phyloP scores from a whole-genome alignment of 2,888 invertebrate species.

The Lutraria lutraria region DNA sequence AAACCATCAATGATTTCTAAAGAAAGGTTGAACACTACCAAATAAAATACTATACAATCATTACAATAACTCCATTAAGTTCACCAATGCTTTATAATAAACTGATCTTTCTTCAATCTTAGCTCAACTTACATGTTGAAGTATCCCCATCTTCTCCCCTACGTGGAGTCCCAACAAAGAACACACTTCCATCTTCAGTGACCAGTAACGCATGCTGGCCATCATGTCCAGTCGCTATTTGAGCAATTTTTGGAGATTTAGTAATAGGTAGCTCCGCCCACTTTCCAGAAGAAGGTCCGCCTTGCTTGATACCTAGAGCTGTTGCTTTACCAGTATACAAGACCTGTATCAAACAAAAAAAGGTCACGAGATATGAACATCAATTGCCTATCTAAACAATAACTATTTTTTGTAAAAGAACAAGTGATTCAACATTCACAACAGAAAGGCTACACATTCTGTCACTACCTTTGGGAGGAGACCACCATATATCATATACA shows the following conservation, averaged over 20 bases:
- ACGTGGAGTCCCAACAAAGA: slow-evolving; percentile 94
- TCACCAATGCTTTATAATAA: no score
- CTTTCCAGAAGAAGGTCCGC: slow-evolving; percentile 84
- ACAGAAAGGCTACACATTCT: no score
- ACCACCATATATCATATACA: no score
- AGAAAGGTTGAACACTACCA: no score
- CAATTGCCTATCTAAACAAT: no score
- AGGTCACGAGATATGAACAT: background rate
- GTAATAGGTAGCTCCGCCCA: slow-evolving; percentile 89
- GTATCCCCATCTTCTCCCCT: slow-evolving; percentile 97
- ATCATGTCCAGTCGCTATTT: slow-evolving; percentile 97
- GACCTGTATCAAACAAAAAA: slow-evolving; percentile 88
- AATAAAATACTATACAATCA: no score
- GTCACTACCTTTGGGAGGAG: no score
- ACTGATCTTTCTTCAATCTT: slow-evolving; percentile 70
- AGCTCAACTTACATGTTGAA: slow-evolving; percentile 73
- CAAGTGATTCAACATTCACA: no score
- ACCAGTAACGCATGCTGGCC: slow-evolving; percentile 96
- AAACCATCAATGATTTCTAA: no score
- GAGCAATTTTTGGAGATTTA: slow-evolving; percentile 91
- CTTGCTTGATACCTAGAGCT: slow-evolving; percentile 93
- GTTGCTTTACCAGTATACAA: slow-evolving; percentile 95
- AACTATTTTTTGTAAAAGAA: no score
- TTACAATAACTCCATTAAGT: no score
- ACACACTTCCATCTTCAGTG: slow-evolving; percentile 96